Evolutionary conservation across 2,113 vertebrate genomes (phyloP).

Genomic region (Brachyistius frenatus): DNA sequence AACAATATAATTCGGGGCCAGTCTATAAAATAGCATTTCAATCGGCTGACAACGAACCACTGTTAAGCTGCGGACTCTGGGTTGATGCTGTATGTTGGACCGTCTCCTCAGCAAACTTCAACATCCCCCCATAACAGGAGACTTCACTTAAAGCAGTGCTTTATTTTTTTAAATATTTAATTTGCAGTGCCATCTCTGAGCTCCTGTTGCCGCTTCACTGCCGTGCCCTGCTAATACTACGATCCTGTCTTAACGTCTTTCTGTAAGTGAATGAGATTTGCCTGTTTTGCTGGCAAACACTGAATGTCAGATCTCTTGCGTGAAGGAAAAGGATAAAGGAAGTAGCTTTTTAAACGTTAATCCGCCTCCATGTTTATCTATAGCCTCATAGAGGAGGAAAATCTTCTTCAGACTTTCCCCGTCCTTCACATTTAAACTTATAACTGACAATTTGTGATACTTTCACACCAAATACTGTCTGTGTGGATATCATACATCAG

Average conservation of each 20-base stretch:
- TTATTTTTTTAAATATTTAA: background rate
- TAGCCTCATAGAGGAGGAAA: constrained; percentile 9
- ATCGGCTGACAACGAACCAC: background rate
- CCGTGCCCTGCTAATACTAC: constrained; percentile 28
- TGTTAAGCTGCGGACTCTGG: constrained; percentile 5
- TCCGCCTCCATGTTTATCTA: constrained; percentile 12
- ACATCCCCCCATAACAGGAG: constrained; percentile 20
- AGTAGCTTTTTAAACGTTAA: constrained; percentile 6
- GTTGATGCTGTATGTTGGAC: constrained; percentile 10
- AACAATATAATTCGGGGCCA: background rate
- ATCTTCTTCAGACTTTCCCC: constrained; percentile 34
- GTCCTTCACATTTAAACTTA: constrained; percentile 29
- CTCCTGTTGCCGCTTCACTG: constrained; percentile 36
- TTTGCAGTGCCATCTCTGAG: constrained; percentile 33
- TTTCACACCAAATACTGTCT: constrained; percentile 70
- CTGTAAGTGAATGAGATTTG: constrained; percentile 22
- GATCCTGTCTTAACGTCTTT: constrained; percentile 39
- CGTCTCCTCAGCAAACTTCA: constrained; percentile 22
- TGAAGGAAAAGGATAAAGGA: constrained; percentile 39
- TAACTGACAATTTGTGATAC: constrained; percentile 61
- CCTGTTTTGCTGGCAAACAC: constrained; percentile 5
- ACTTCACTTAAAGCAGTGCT: constrained; percentile 7
- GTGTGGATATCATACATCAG: constrained; percentile 48
- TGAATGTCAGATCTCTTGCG: constrained; percentile 44
- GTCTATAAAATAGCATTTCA: constrained; percentile 25